Evolutionary conservation across 1,140 invertebrate species (phyloP).

Genomic region (Eupeodes corollae): DNA sequence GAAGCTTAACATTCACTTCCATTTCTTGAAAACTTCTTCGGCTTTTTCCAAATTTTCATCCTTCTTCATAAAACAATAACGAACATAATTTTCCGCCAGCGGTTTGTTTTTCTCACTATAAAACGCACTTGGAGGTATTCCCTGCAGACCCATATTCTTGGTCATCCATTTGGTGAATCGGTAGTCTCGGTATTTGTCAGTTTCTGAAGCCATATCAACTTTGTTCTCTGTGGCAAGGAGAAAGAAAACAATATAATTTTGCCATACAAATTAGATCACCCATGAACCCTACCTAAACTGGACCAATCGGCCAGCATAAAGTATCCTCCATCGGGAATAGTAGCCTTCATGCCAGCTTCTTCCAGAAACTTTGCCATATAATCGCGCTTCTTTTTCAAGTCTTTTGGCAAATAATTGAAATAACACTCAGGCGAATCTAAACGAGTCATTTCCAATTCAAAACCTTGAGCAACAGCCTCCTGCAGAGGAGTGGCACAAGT

Average conservation of each 20-base stretch:
- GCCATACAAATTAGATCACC: background rate
- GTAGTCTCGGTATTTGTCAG: conserved; percentile 71
- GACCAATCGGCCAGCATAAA: conserved; percentile 93
- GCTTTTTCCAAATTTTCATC: conserved; percentile 64
- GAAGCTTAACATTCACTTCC: conserved; percentile 36
- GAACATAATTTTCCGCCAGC: conserved; percentile 76
- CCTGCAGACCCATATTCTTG: conserved; percentile 82
- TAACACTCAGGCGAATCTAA: conserved; percentile 72
- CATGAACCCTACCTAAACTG: conserved; percentile 45
- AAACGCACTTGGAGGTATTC: conserved; percentile 91
- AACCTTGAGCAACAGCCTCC: conserved; percentile 82
- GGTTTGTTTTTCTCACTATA: conserved; percentile 73
- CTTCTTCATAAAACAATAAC: conserved; percentile 91
- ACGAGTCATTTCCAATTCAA: conserved; percentile 73
- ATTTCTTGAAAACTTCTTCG: conserved; percentile 48
- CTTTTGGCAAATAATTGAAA: conserved; percentile 62
- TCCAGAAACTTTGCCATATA: conserved; percentile 64
- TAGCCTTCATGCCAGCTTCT: conserved; percentile 79
- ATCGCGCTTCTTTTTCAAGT: conserved; percentile 76
- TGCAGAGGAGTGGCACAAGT: conserved; percentile 77
- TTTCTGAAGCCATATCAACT: conserved; percentile 53
- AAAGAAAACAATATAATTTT: background rate
- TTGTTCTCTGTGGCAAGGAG: conserved; percentile 42
- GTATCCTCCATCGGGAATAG: conserved; percentile 91
- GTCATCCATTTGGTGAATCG: conserved; percentile 91